Evolutionary conservation across 2,797 vertebrate species (phyloP).

Genomic region (Toxotes lorentzi): DNA sequence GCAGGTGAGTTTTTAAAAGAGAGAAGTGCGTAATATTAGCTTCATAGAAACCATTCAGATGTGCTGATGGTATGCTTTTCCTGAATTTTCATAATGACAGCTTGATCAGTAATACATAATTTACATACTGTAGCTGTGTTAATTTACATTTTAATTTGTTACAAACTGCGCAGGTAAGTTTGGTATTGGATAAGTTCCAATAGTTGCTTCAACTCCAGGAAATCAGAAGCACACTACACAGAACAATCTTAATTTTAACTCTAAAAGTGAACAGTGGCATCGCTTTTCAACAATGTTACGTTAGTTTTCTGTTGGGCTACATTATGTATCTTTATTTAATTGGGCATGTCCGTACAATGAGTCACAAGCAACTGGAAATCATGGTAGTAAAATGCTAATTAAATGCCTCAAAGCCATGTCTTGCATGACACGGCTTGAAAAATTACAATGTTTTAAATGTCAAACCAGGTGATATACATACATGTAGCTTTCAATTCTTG

Average conservation of each 20-base stretch:
- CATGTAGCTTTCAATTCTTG: too few relatives aligned
- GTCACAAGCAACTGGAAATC: not conserved
- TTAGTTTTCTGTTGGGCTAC: not conserved
- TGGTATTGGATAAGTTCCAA: not conserved
- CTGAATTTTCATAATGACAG: slow-evolving; percentile 34
- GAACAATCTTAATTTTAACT: too few relatives aligned
- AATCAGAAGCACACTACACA: too few relatives aligned
- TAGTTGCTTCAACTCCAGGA: not conserved
- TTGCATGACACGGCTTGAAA: too few relatives aligned
- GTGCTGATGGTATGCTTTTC: slow-evolving; percentile 43
- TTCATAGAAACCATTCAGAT: slow-evolving; percentile 38
- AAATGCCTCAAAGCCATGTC: too few relatives aligned
- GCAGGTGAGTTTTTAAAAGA: slow-evolving; percentile 63
- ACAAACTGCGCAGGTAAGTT: not conserved
- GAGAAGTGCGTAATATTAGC: slow-evolving; percentile 45
- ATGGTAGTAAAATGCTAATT: too few relatives aligned
- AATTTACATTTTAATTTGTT: not conserved
- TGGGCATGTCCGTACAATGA: not conserved
- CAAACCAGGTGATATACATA: too few relatives aligned
- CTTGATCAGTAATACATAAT: not conserved
- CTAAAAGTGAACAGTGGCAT: not conserved
- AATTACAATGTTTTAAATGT: too few relatives aligned
- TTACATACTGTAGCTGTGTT: not conserved
- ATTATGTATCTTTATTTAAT: not conserved
- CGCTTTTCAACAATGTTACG: not conserved